These are phyloP conservation scores for Platypus cylindrus DNA, from an alignment of 2,888 invertebrate species.

Conservation along the genomic window DNA sequence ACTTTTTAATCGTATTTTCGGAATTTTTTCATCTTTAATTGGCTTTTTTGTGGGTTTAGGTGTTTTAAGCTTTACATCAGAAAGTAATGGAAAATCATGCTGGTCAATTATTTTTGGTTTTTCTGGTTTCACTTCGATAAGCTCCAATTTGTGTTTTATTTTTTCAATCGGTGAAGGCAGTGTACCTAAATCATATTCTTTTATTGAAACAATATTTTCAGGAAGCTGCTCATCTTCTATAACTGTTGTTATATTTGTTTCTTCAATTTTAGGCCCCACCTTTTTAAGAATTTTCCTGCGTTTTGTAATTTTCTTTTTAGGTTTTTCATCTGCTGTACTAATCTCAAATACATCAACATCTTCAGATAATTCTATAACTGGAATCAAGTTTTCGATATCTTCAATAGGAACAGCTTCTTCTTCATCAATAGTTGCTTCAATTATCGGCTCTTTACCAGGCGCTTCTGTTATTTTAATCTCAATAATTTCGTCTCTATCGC, in stretches of 20 bases:
- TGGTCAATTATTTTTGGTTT: conserved; percentile 19
- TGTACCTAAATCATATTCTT: conserved; percentile 18
- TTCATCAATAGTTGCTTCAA: conserved; percentile 20
- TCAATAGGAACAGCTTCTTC: conserved; percentile 19
- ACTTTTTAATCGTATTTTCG: conserved; percentile 57
- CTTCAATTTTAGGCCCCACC: conserved; percentile 26
- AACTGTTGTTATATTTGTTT: conserved; percentile 27
- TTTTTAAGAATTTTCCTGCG: conserved; percentile 26
- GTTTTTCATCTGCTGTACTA: conserved; percentile 30
- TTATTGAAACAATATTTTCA: conserved; percentile 22
- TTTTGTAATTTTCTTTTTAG: conserved; percentile 32
- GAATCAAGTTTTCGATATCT: conserved; percentile 21
- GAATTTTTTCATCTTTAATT: conserved; percentile 35
- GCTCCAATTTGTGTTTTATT: conserved; percentile 16
- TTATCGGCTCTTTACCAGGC: conserved; percentile 23
- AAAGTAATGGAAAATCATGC: conserved; percentile 35
- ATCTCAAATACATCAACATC: conserved; percentile 34
- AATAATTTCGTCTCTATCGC: conserved; percentile 32
- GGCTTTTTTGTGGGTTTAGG: conserved; percentile 24
- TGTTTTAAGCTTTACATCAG: conserved; percentile 49
- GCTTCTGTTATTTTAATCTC: conserved; percentile 34
- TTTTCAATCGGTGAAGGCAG: conserved; percentile 7
- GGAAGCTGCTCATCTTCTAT: conserved; percentile 25
- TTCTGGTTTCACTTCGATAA: conserved; percentile 20
- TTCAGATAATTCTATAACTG: conserved; percentile 29